Evolutionary conservation across 1,140 invertebrate genomes (phyloP).

Genomic region (Aphidius gifuensis): DNA sequence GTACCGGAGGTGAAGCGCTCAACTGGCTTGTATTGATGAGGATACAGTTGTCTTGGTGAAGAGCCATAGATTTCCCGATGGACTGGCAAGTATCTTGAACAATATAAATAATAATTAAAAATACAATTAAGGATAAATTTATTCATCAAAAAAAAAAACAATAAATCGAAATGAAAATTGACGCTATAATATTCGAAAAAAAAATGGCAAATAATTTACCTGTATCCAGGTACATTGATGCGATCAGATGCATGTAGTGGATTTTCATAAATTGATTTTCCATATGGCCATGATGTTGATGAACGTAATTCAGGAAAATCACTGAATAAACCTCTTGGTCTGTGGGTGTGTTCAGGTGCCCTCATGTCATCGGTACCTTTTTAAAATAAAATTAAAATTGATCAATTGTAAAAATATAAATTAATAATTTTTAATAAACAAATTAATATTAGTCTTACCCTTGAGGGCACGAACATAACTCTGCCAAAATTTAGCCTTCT

Average conservation of each 20-base stretch:
- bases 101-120: slow-evolving; percentile 1
- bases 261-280: slow-evolving; percentile 82
- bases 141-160: no score
- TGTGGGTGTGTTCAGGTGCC: slow-evolving; percentile 72
- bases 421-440: background rate
- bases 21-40: slow-evolving; percentile 76
- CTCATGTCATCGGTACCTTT: slow-evolving; percentile 85
- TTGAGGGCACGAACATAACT: slow-evolving; percentile 86
- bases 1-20: slow-evolving; percentile 81
- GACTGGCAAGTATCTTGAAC: slow-evolving; percentile 71
- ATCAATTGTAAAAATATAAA: background rate
- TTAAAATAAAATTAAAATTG: slow-evolving; percentile 1
- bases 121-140: background rate
- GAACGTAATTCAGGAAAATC: slow-evolving; percentile 63
- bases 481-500: slow-evolving; percentile 90
- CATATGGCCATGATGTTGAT: slow-evolving; percentile 65
- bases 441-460: slow-evolving; percentile 58
- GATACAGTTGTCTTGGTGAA: slow-evolving; percentile 79
- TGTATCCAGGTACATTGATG: slow-evolving; percentile 80
- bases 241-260: slow-evolving; percentile 74
- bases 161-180: no score
- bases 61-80: slow-evolving; percentile 85
- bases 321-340: slow-evolving; percentile 69
- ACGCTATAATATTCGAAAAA: no score
- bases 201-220: slow-evolving; percentile 42